These are phyloP conservation scores for Melanchra persicariae DNA, from an alignment of 2,888 invertebrate species.

Conservation along the genomic window DNA sequence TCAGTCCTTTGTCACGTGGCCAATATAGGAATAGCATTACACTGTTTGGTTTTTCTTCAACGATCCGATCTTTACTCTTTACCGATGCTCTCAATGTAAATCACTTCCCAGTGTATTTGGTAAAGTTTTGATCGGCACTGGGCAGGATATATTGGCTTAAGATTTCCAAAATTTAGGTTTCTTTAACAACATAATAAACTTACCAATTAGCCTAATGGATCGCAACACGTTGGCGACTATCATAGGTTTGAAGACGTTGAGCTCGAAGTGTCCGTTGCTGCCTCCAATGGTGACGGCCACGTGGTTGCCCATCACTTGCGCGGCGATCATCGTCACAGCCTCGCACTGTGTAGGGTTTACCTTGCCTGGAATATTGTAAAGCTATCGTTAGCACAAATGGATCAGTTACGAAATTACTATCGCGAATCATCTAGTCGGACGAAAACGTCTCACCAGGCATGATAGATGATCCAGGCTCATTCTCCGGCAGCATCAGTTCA, in stretches of 20 bases:
- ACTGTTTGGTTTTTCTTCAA: too few species aligned
- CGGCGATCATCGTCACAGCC: conserved; percentile 98
- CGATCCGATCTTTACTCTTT: background rate
- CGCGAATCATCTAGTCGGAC: background rate
- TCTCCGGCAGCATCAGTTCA: conserved; percentile 98
- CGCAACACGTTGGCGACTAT: conserved; percentile 98
- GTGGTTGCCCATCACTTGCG: conserved; percentile 99
- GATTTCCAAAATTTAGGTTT: too few species aligned
- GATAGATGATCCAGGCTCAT: conserved; percentile 99
- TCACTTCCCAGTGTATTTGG: background rate
- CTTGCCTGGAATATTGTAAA: conserved; percentile 92
- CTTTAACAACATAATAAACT: conserved; percentile 31
- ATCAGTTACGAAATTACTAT: background rate
- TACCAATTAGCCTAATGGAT: conserved; percentile 96
- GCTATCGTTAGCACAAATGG: background rate
- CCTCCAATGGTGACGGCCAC: conserved; percentile 98
- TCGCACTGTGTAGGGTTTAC: conserved; percentile 99
- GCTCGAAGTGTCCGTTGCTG: conserved; percentile 99
- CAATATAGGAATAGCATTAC: background rate
- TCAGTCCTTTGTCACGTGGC: background rate
- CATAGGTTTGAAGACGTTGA: conserved; percentile 99
- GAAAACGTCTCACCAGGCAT: conserved; percentile 95
- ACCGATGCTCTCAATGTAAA: background rate
- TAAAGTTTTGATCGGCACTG: background rate
- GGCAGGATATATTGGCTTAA: too few species aligned